Evolutionary conservation across 2,113 vertebrate genomes (phyloP), one percentile per base, ranked within the genome.

Genomic region (Sinosuthora webbiana): DNA sequence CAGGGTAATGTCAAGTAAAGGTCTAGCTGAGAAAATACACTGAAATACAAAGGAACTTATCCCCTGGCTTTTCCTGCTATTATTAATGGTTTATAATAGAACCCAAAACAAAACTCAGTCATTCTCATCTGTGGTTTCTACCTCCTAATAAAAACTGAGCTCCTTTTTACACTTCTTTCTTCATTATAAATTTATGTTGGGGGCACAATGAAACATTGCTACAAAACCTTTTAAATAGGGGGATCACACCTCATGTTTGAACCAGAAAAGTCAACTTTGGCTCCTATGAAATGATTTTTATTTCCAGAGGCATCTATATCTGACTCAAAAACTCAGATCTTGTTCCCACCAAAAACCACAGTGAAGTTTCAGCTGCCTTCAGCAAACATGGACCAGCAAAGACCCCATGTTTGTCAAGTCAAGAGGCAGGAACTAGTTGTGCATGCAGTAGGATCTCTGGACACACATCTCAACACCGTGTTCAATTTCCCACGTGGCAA

Each of bases 31-130:
- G 87, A 96, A 96, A 95, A 94, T 57, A 91, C 75, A 93, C 62
- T 62, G 62, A 93, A 96, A 97, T 84, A 96, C 93, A 97, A 96
- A 97, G 69, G 91, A 96, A 95, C 89, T 94, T 95, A 90, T 93
- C 90, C 90, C 94, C 69, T 95, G 83, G 77, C 73, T 96, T 95
- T 97, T 97, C 88, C 96, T 95, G 79, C 70, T 90, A 95, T 96
- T 97, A 94, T 95, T 94, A 96, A 87, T 33, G 49, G 93, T 87
- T 91, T 96, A 88, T 90, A 97, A 94, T 79, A 87, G 83, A 96
- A 82, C n/a, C 52, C 79, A 75, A 97, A 95, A 87, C 88, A 95
- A 94, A 89, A 81, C 55, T 89, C 60, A 83, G 44, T 20, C 52
- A 42, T 84, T 94, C 59, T 89, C 73, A 91, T 77, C 71, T 90